Base-by-base conservation (phyloP, 2,113 vertebrate species). In the Glaucomys volans region DNA sequence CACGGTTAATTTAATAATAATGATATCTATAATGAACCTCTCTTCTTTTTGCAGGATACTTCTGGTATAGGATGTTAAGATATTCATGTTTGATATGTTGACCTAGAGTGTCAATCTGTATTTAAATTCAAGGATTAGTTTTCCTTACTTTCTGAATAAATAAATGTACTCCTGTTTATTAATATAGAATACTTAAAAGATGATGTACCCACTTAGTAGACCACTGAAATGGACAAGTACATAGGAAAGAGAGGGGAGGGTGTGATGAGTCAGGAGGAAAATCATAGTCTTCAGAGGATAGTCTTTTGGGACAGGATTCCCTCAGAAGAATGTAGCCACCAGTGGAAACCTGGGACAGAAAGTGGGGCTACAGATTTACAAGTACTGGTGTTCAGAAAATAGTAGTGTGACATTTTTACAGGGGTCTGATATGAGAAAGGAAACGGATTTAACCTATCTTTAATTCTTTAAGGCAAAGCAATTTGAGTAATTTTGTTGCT, bases 71-170 rank as follows among this genome's bases (percentile, higher is more conserved):
- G 44, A 72, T 83, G 20, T 75, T 75, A 52, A 87, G 57, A 62
- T 50, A 75, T 75, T 82, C 64, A 67, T 96, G 26, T 89, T 90
- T 95, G 69, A 30, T 47, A 69, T 79, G 67, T 44, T 79, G 57
- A 95, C 64, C n/a, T 16, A 83, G 16, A 50, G 26, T 84, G 26
- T 80, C 66, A 54, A 64, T 96, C 13, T 83, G 14, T 93, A 91
- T 64, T 90, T 88, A 94, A 84, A 81, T 87, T 72, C 94, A 80
- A 80, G 47, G 37, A 79, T 71, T 80, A 11, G 17, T 87, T 87
- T 96, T 96, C 72, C 20, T 91, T 57, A 66, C 8, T 87, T 81
- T 96, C 67, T 26, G 91, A 95, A 82, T 47, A 59, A 95, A 82
- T 88, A 95, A 54, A n/a, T 76, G 44, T 22, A 62, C 50, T 32